A percentile compares a stretch with the other conserved stretches of the same genome.
Evolutionary conservation across 2,888 invertebrate species (phyloP).

Genomic region (Dromius quadrimaculatus): DNA sequence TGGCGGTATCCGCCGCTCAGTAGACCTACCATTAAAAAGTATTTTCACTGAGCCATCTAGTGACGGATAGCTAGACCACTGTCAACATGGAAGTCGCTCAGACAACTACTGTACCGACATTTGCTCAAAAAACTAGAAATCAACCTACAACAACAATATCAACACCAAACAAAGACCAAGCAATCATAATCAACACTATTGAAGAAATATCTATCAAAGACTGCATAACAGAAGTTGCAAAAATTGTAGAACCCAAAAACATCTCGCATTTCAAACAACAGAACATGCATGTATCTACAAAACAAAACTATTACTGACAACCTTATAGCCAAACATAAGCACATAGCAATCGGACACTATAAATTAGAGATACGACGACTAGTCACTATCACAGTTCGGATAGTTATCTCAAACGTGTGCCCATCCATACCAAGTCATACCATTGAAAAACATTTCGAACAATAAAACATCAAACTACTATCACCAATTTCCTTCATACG

Average conservation of each 20-base stretch:
- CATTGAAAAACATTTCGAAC: neutral
- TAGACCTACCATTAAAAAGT: neutral
- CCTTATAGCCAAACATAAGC: constrained; percentile 22
- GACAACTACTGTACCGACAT: neutral
- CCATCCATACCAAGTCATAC: constrained; percentile 31
- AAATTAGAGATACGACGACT: constrained; percentile 16
- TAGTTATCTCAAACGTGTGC: constrained; percentile 40
- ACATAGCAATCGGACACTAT: constrained; percentile 4
- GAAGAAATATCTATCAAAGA: neutral
- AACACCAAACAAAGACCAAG: constrained; percentile 16
- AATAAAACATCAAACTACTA: neutral
- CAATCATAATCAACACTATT: constrained; percentile 1
- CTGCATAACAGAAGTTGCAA: constrained; percentile 9
- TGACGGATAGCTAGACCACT: neutral
- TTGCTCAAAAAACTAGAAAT: neutral
- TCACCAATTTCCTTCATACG: neutral
- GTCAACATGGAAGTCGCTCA: neutral
- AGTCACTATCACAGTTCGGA: constrained; percentile 4
- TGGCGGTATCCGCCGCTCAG: neutral
- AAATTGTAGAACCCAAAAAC: constrained; percentile 33
- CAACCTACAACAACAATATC: neutral
- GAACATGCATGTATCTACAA: constrained; percentile 34
- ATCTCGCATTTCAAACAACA: constrained; percentile 39
- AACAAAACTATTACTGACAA: constrained; percentile 28
- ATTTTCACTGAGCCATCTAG: neutral